A percentile compares a stretch with the other conserved stretches of the same genome.
These are phyloP conservation scores for Maccullochella peelii DNA, from an alignment of 2,113 vertebrate genomes.

Conservation along the genomic window DNA sequence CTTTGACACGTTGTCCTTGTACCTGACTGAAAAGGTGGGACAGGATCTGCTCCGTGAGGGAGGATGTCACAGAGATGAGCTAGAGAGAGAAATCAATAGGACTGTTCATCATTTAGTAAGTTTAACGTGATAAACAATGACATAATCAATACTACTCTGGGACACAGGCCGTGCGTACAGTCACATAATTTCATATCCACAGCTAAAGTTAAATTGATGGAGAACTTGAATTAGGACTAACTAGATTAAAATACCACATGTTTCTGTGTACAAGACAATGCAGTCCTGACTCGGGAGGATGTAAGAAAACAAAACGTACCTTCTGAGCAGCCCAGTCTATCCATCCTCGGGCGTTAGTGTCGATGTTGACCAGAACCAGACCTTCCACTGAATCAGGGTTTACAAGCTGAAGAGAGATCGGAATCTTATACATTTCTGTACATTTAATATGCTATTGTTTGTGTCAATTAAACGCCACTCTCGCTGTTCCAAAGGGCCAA, in stretches of 20 bases:
- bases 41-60: constrained; percentile 90
- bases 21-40: constrained; percentile 93
- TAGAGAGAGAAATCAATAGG: constrained; percentile 53
- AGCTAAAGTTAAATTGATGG: constrained; percentile 18
- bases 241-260: neutral
- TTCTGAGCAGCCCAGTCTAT: constrained; percentile 96
- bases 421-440: too few species aligned
- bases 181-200: constrained; percentile 15
- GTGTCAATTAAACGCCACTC: too few species aligned
- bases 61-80: constrained; percentile 89
- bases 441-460: too few species aligned
- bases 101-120: neutral
- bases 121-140: constrained; percentile 16
- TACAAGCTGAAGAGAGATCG: constrained; percentile 77
- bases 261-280: neutral
- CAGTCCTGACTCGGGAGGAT: neutral
- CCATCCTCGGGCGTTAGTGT: constrained; percentile 91
- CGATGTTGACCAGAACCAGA: constrained; percentile 93
- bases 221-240: constrained; percentile 12
- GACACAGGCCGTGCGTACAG: neutral
- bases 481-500: too few species aligned
- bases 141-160: neutral
- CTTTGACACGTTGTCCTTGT: neutral
- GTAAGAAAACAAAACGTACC: constrained; percentile 67
- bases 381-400: constrained; percentile 91